Evolutionary conservation across 2,888 invertebrate species (phyloP).

Genomic region (Hyppa rectilinea): DNA sequence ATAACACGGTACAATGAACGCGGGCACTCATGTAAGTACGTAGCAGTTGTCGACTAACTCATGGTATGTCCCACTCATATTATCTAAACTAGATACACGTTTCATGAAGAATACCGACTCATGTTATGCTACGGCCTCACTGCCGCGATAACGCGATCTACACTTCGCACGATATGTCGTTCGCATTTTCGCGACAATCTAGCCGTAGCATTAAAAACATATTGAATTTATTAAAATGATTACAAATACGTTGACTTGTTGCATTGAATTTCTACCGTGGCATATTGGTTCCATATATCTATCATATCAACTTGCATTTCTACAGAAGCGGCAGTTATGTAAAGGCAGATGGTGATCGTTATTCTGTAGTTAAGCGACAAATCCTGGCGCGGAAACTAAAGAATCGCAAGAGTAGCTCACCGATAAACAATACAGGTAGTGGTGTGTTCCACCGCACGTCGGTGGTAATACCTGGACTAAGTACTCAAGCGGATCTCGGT

Average conservation of each 20-base stretch:
- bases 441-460: background rate
- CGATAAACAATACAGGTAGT: background rate
- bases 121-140: too few relatives aligned
- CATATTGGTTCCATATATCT: too few relatives aligned
- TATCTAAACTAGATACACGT: constrained; percentile 14
- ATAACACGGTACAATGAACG: constrained; percentile 36
- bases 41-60: background rate
- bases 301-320: background rate
- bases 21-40: too few relatives aligned
- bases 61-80: background rate
- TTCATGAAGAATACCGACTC: constrained; percentile 14
- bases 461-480: background rate
- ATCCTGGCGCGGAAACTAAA: background rate
- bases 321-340: background rate
- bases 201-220: too few relatives aligned
- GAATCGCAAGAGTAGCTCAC: background rate
- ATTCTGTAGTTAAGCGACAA: background rate
- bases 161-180: too few relatives aligned
- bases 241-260: too few relatives aligned
- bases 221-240: too few relatives aligned
- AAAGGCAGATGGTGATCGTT: background rate
- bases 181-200: too few relatives aligned
- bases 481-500: background rate
- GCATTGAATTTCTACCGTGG: too few relatives aligned
- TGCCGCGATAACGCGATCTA: too few relatives aligned